Evolutionary conservation across 2,888 invertebrate genomes (phyloP), one percentile per base, ranked within the genome.

Genomic region (Plagodis dolabraria): DNA sequence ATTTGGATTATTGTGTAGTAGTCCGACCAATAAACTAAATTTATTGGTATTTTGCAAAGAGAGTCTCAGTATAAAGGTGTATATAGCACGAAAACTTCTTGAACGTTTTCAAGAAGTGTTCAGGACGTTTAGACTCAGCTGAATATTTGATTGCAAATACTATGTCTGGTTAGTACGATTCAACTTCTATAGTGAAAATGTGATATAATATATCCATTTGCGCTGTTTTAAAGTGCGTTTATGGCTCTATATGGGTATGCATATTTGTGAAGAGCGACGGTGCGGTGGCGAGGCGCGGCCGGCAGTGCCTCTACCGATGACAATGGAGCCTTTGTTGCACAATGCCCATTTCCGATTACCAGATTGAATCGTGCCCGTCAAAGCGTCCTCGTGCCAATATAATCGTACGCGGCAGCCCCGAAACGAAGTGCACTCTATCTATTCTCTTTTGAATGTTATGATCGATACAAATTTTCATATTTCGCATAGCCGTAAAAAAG

Each of bases 321-420:
- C 92, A 91, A 92, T 90, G 76, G 87, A 77, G 79, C 86, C 88
- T 87, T 91, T 91, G 89, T 89, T 87, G 88, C 85, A 87, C 90
- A 89, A 89, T 89, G 82, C 82, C 90, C 87, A 92, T 92, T 92
- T 92, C 92, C 91, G 92, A 91, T 92, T 91, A 92, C 89, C 87
- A 90, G 91, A 90, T 90, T 91, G 87, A 87, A 91, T 86, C 83
- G 90, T 77, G 85, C 77, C 82, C 79, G 82, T 86, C 88, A 90
- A 85, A 87, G 85, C 82, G 79, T 73, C 79, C 69, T 64, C 75
- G 77, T 81, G 82, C 77, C 82, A 22, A 22, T 85, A 86, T 86
- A 84, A 83, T 80, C 81, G 79, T 63, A 70, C 65, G 68, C 67
- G 10, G 70, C 65, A 68, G 72, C 77, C 73, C 70, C 64, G 10